Evolutionary conservation across 1,140 invertebrate species (phyloP), one percentile per base, ranked within the genome.

Genomic region (Diachasma alloeum): DNA sequence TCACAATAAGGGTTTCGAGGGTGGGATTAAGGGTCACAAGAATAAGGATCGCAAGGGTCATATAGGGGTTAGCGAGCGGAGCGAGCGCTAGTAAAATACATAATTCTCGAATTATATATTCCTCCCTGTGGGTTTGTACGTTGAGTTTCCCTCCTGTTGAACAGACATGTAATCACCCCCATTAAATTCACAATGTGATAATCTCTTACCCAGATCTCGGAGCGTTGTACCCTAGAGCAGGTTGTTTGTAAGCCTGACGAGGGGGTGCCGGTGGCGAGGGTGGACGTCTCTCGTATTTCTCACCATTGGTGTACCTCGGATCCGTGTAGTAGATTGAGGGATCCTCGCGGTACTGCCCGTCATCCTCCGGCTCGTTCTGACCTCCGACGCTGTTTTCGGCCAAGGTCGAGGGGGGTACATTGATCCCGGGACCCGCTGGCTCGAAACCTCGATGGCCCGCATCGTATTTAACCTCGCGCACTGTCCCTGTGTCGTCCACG

Each of bases 331-430:
- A 94, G 46, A 95, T 91, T n/a, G 91, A 92, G 0, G 95, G 95
- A 84, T 96, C 95, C 83, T 96, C 95, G 37, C 94, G 90, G 84
- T 96, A 96, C 80, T 96, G 95, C 0, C 95, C 95, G 81, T 96
- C 95, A 82, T 96, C 95, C 79, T 94, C 92, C 13, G 93, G 93
- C 0, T 91, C 92, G 66, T 93, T 86, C 0, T 90, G 90, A 70
- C 87, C 88, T 10, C 48, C 42, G 80, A 83, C 91, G 82, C 79
- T 88, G 75, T 91, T 90, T 36, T 87, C 90, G 66, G 87, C 88
- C 44, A 89, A 89, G 4, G 94, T 95, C 0, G 95, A 94, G 6
- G 95, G 95, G 3, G 95, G 92, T 0, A 95, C 94, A 84, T 94
- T 94, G 81, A 97, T 95, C 46, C 93, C 95, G 42, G 92, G 92